A percentile compares a stretch with the other conserved stretches of the same genome.
phyloP scores from a whole-genome alignment of 2,113 vertebrate species.

The Poecilia latipinna region DNA sequence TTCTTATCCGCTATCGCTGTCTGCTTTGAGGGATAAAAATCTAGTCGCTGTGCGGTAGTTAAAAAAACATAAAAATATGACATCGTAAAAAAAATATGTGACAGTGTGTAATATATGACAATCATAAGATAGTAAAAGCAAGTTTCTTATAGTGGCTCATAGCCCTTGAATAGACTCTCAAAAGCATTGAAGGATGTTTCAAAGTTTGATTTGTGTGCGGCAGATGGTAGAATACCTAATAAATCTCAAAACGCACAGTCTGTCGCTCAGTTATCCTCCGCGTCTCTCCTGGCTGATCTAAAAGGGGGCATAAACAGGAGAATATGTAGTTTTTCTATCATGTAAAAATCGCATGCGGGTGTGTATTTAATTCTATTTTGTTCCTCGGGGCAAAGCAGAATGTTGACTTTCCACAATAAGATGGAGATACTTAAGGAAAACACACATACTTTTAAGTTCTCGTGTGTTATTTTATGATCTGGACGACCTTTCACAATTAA shows the following conservation, averaged over 20 bases:
- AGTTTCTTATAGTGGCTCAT: conserved; percentile 12
- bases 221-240: neutral
- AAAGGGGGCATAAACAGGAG: neutral
- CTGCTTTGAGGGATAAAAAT: conserved; percentile 32
- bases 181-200: conserved; percentile 3
- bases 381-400: no score
- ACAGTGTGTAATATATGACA: conserved; percentile 7
- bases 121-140: conserved; percentile 36
- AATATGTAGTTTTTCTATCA: neutral
- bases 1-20: conserved; percentile 7
- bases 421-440: neutral
- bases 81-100: conserved; percentile 38
- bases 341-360: neutral
- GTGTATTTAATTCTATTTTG: conserved; percentile 52
- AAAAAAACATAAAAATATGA: conserved; percentile 43
- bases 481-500: no score
- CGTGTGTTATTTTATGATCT: no score
- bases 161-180: conserved; percentile 11
- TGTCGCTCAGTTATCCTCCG: neutral
- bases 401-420: neutral
- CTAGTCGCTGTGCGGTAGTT: conserved; percentile 16
- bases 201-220: conserved; percentile 18
- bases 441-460: no score
- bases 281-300: neutral
- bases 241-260: neutral